A percentile compares a stretch with the other conserved stretches of the same genome.
Conservation (phyloP, 2,113 vertebrate genomes). For the Hemichromis elongatus region DNA sequence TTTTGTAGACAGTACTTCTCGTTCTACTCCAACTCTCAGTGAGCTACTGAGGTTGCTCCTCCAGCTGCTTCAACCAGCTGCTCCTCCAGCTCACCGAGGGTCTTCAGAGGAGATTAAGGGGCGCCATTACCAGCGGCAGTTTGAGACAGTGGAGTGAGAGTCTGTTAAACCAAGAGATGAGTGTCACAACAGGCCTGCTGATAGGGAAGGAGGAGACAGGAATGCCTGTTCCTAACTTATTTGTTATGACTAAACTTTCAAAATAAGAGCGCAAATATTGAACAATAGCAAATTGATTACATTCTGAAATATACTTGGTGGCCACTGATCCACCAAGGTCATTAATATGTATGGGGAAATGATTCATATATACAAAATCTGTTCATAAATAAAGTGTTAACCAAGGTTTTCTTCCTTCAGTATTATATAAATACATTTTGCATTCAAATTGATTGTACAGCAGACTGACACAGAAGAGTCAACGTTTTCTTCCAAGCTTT, state of each 20-base stretch:
- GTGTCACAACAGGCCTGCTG: not conserved
- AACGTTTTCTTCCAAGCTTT: too few species aligned
- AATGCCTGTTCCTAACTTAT: not conserved
- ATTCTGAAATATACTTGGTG: not conserved
- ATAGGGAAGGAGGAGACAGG: not conserved
- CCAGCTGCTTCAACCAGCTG: not conserved
- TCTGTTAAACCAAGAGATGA: not conserved
- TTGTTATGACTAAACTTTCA: not conserved
- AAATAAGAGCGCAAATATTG: not conserved
- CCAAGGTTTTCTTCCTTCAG: not conserved
- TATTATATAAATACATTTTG: not conserved
- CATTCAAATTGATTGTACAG: not conserved
- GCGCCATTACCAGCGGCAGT: not conserved
- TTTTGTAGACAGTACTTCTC: not conserved
- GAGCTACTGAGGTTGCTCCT: not conserved
- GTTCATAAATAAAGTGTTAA: not conserved
- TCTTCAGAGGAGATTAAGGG: not conserved
- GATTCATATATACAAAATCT: not conserved
- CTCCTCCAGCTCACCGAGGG: not conserved
- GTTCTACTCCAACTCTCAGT: not conserved
- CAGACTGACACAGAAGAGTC: not conserved
- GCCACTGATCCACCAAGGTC: not conserved
- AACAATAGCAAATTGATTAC: rapidly evolving
- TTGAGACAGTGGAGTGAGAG: not conserved
- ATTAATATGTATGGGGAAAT: not conserved